Conservation (phyloP, 2,113 vertebrate species). For the Apteryx mantelli region DNA sequence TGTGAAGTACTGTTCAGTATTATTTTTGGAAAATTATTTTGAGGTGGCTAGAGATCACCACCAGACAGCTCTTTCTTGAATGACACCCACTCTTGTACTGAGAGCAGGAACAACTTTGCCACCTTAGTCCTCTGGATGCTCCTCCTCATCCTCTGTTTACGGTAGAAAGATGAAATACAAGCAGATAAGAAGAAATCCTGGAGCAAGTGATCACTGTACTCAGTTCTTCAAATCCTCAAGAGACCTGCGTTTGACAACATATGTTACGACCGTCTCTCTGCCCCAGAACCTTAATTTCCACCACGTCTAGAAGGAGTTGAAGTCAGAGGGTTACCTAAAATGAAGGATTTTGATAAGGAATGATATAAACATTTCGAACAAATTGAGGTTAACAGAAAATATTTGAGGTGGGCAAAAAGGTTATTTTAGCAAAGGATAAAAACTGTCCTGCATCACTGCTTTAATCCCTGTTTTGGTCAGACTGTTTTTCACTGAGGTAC, state of each 20-base stretch:
- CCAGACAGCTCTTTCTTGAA: not conserved
- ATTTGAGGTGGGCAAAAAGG: not conserved
- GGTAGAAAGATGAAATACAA: not conserved
- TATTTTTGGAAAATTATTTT: not conserved
- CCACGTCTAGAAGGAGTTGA: not conserved
- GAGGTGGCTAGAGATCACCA: not conserved
- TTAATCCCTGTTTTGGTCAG: not conserved
- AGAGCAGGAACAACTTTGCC: not conserved
- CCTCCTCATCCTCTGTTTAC: not conserved
- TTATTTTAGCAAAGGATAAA: not conserved
- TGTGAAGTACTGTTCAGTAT: not conserved
- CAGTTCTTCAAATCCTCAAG: not conserved
- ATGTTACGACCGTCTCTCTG: not conserved
- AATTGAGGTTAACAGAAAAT: not conserved
- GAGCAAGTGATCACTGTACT: not conserved
- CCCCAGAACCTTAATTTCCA: not conserved
- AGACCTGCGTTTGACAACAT: not conserved
- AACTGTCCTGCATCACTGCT: not conserved
- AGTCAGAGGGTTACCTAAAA: not conserved
- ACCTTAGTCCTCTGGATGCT: not conserved
- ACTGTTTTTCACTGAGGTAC: not conserved
- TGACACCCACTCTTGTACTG: accelerated
- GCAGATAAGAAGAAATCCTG: not conserved
- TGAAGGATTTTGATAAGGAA: not conserved
- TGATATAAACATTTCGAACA: not conserved